Evolutionary conservation across 37 sponge, comb jelly and placozoan species (phyloP), one percentile per base, ranked within the genome.

Genomic region (Eunapius fragilis): DNA sequence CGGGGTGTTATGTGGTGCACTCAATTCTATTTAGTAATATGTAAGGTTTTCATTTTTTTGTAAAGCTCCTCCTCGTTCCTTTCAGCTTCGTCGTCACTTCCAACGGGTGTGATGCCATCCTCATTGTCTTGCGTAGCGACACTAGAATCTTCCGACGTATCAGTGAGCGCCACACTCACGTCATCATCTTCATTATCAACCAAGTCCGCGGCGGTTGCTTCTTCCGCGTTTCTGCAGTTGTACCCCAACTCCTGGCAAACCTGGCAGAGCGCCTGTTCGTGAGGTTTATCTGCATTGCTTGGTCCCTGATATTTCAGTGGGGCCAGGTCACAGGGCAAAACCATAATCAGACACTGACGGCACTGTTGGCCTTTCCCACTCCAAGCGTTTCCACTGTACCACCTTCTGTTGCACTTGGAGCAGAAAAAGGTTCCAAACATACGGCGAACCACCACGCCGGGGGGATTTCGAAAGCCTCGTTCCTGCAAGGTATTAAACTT

Each of bases 231-330:
- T 58, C 14, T 58, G 14, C 73, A 72, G 31, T 25, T 72, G 73
- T 72, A 25, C 2, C 73, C 73, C 73, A 72, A 31, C 27, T 72
- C 73, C 27, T 72, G 28, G 30, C 73, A 72, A 30, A 10, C 11
- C 73, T 72, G 31, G 14, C 73, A 72, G 73, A 13, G 73, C 28
- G 73, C 73, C 27, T 72, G 27, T 9, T 72, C 73, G 73, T 72
- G 73, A 33, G 73, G 73, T n/a, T 25, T 12, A 58, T 58, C 58
- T 2, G 58, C 19, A 17, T 11, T 58, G 1, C 19, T 2, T 19
- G 19, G 14, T 1, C 58, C 58, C 7, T 58, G 58, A 19, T 58
- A 17, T 17, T 19, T 1, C 58, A 58, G 58, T 19, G 14, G 58
- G 14, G 19, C 19, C 17, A 58, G 58, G 19, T 58, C 58, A 1